Evolutionary conservation across 1,140 invertebrate species (phyloP).

Genomic region (Bombus picipes): DNA sequence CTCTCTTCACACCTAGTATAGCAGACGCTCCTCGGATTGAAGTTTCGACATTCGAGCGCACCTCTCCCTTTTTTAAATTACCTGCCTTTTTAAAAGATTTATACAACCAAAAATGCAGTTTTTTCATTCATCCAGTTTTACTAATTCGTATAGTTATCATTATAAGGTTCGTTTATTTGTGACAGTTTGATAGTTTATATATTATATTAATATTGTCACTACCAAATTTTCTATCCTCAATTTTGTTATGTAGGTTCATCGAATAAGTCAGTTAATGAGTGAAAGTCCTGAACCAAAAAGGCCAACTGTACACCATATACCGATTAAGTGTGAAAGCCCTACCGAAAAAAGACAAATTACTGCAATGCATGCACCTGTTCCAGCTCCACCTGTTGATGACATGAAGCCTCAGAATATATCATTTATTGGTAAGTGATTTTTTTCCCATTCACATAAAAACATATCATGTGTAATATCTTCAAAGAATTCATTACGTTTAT

Average conservation of each 20-base stretch:
- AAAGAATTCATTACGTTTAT: slow-evolving; percentile 11
- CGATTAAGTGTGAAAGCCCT: slow-evolving; percentile 77
- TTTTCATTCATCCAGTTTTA: slow-evolving; percentile 70
- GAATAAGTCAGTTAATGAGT: slow-evolving; percentile 82
- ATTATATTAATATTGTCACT: neutral
- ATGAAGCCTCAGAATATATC: slow-evolving; percentile 96
- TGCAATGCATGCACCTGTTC: slow-evolving; percentile 84
- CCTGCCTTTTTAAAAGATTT: neutral
- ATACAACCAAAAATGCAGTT: slow-evolving; percentile 74
- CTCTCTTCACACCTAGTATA: slow-evolving; percentile 73
- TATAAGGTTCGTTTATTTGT: slow-evolving; percentile 59
- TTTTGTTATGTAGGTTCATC: slow-evolving; percentile 77
- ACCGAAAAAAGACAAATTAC: slow-evolving; percentile 79
- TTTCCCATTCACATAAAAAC: neutral
- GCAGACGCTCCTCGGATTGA: slow-evolving; percentile 70
- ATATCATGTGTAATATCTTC: neutral
- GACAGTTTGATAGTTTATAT: neutral
- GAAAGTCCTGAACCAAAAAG: slow-evolving; percentile 80
- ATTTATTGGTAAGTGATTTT: slow-evolving; percentile 89
- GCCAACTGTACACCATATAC: slow-evolving; percentile 77
- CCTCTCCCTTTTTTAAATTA: slow-evolving; percentile 5
- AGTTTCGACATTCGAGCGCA: slow-evolving; percentile 9
- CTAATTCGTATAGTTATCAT: slow-evolving; percentile 56
- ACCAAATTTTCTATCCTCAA: slow-evolving; percentile 31
- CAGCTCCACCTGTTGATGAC: slow-evolving; percentile 88